Base-by-base conservation (phyloP, 2,113 vertebrate species). In the Sylvia atricapilla region DNA sequence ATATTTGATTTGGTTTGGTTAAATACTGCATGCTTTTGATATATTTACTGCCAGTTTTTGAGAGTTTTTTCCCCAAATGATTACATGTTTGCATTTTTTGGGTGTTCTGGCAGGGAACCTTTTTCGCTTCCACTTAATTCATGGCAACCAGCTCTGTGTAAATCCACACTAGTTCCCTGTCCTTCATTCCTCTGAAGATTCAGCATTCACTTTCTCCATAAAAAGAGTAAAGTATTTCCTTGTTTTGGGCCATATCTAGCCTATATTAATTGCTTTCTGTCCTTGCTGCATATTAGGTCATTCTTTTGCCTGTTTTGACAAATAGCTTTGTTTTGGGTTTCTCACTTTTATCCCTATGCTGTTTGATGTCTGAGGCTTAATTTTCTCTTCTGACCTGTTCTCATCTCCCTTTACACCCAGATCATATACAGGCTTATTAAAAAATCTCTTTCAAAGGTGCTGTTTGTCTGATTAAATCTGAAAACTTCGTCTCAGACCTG, bases 341-440 rank as follows among this genome's bases (percentile, higher is more conserved):
- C 43, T 91, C 1, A 1, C 58, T 93, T 91, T 89, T 78, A 81
- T 91, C 39, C 52, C 35, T 78, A 0, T 63, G 69, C 69, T 79
- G 52, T 93, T 94, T 68, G 81, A 95, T 93, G 56, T 89, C 35
- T 87, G 82, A 82, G 41, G 74, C 82, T 72, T 79, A 44, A 68
- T 82, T 82, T 93, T 87, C 31, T 76, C 33, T 84, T 73, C 59
- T 89, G 89, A 86, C 63, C 59, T 78, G 23, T 78, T 78, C 60
- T 89, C 44, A 3, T 91, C 75, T 94, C 41, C 31, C 56, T 69
- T 85, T 33, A 52, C 35, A 23, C 47, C 12, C 6, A 11, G 9
- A 22, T 83, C 35, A 35, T 55, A 72, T 27, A 75, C 37, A 76
- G 52, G 10, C 77, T 93, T 69, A 68, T 78, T 95, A 60, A 90